A percentile compares a stretch with the other conserved stretches of the same genome.
Evolutionary conservation across 2,888 invertebrate species (phyloP).

Genomic region (Drosophila crucigera): DNA sequence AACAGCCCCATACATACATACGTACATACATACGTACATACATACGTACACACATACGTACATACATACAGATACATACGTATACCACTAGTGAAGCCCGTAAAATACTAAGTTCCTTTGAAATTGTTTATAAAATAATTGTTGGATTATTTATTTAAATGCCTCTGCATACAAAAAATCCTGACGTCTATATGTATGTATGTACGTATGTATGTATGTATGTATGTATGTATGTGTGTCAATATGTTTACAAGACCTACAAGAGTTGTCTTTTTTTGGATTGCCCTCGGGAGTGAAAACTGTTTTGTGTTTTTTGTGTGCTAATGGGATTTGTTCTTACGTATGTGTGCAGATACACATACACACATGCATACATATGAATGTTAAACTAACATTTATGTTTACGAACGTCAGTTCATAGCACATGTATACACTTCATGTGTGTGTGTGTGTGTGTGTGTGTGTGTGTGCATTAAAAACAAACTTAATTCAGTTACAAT

Average conservation of each 20-base stretch:
- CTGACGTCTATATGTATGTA: not conserved
- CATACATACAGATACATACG: not conserved
- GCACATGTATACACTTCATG: not conserved
- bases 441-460: not conserved
- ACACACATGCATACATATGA: not conserved
- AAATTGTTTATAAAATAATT: not conserved
- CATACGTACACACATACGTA: not conserved
- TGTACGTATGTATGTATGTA: not conserved
- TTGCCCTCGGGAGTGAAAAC: conserved; percentile 45
- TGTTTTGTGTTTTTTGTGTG: conserved; percentile 17
- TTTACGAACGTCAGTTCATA: conserved; percentile 2
- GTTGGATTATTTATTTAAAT: not conserved
- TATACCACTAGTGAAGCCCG: not conserved
- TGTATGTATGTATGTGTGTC: not conserved
- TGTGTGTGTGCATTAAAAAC: not conserved
- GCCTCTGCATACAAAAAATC: not conserved
- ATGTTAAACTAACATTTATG: conserved; percentile 1
- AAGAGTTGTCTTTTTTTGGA: conserved; percentile 32
- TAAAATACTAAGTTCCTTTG: not conserved
- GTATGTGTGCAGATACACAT: not conserved
- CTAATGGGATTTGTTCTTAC: conserved; percentile 41
- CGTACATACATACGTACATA: too few relatives aligned
- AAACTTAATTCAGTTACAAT: not conserved
- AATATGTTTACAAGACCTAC: conserved; percentile 24
- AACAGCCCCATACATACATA: too few relatives aligned